A percentile compares a stretch with the other conserved stretches of the same genome.
phyloP scores from a whole-genome alignment of 2,888 invertebrate species.

The Eristalinus sepulchralis region DNA sequence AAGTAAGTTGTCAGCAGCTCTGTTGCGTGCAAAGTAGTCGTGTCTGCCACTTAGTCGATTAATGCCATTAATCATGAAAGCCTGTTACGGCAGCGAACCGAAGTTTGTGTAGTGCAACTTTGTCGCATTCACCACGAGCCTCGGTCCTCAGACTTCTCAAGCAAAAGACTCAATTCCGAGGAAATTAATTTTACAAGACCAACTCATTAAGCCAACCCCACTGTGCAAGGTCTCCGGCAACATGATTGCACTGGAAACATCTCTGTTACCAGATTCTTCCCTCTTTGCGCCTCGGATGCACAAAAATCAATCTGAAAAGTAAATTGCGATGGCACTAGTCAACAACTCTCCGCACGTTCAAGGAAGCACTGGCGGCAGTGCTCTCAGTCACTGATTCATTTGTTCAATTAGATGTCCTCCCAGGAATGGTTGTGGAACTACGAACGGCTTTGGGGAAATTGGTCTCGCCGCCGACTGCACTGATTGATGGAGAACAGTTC shows the following conservation, averaged over 20 bases:
- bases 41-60: neutral
- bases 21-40: neutral
- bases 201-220: neutral
- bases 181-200: neutral
- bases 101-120: neutral
- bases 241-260: neutral
- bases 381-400: constrained; percentile 50
- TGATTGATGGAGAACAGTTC: constrained; percentile 61
- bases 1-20: neutral
- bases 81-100: neutral
- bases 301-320: constrained; percentile 25
- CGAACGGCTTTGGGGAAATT: constrained; percentile 32
- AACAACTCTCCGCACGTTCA: constrained; percentile 30
- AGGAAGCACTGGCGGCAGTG: constrained; percentile 31
- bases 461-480: constrained; percentile 18
- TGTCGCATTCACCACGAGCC: neutral
- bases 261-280: neutral
- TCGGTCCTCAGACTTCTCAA: neutral
- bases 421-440: constrained; percentile 15
- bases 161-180: neutral
- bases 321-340: constrained; percentile 41
- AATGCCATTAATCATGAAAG: neutral
- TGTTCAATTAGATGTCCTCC: constrained; percentile 45
- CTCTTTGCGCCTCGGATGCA: neutral
- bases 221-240: constrained; percentile 8